Percentiles rank a stretch among this genome's conserved stretches.
These are phyloP conservation scores for Leptinotarsa rubiginosa DNA, from an alignment of 2,888 invertebrate genomes.

Conservation along the genomic window DNA sequence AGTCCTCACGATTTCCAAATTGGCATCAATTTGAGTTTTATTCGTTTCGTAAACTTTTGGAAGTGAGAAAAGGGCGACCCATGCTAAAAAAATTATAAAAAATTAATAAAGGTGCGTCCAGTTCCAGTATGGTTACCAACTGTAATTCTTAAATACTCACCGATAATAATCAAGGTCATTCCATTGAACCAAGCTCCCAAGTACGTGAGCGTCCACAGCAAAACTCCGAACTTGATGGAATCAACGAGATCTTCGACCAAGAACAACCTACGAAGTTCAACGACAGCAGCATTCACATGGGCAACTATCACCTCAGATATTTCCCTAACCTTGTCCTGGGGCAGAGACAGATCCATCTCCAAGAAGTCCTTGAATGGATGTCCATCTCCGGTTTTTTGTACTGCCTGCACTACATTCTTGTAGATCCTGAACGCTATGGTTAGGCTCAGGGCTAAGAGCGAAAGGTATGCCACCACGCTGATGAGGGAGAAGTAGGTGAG, in stretches of 20 bases:
- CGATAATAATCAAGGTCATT: conserved; percentile 96
- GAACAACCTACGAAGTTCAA: conserved; percentile 91
- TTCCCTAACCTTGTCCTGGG: conserved; percentile 83
- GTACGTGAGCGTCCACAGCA: conserved; percentile 97
- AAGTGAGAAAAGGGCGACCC: conserved; percentile 92
- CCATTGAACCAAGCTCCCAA: conserved; percentile 99
- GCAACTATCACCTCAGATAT: conserved; percentile 74
- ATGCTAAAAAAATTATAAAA: conserved; percentile 73
- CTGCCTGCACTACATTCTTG: conserved; percentile 93
- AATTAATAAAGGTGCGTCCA: background rate
- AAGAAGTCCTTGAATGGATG: conserved; percentile 96
- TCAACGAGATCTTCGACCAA: conserved; percentile 97
- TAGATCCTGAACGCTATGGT: conserved; percentile 96
- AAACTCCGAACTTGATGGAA: conserved; percentile 93
- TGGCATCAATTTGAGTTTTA: conserved; percentile 92
- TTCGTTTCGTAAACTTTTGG: conserved; percentile 97
- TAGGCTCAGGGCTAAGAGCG: conserved; percentile 85
- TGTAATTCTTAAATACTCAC: conserved; percentile 68
- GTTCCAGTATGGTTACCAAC: too few relatives aligned
- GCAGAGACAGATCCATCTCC: conserved; percentile 87
- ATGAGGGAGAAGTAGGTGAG: conserved; percentile 96
- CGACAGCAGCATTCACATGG: conserved; percentile 84
- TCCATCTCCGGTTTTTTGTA: conserved; percentile 96
- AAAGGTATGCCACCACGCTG: conserved; percentile 93
- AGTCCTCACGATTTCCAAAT: conserved; percentile 86